phyloP scores from a whole-genome alignment of 2,113 vertebrate species.

The Sylvia atricapilla region DNA sequence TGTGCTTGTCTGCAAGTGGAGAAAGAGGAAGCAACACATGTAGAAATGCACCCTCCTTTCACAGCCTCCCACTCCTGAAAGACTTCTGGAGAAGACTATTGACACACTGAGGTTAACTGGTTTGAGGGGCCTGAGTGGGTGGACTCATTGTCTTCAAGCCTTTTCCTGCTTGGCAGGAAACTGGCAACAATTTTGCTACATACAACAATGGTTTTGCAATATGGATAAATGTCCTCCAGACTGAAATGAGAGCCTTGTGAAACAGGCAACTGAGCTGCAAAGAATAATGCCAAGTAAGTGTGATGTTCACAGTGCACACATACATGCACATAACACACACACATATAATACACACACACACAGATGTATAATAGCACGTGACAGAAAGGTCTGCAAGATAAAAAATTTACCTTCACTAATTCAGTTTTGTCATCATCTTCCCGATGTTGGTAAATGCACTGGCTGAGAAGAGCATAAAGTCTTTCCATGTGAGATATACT shows the following conservation, averaged over 20 bases:
- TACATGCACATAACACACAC: background rate
- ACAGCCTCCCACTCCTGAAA: background rate
- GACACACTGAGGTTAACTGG: background rate
- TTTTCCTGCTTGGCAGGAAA: background rate
- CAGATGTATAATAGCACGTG: background rate
- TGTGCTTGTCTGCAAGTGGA: background rate
- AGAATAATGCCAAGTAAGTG: rapidly evolving
- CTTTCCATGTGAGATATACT: slow-evolving; percentile 86
- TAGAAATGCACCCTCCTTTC: background rate
- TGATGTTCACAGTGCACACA: background rate
- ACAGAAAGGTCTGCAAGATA: background rate
- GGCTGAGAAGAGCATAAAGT: slow-evolving; percentile 85
- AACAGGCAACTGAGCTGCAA: background rate
- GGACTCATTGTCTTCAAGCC: background rate
- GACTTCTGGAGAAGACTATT: background rate
- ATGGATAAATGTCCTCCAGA: background rate
- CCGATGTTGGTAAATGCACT: slow-evolving; percentile 62
- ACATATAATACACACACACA: background rate
- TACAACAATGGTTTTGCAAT: background rate
- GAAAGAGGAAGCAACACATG: background rate
- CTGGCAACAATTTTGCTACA: background rate
- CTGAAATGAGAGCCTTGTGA: background rate
- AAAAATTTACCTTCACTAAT: slow-evolving; percentile 78
- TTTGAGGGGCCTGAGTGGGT: background rate
- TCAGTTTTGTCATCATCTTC: slow-evolving; percentile 82